Base-by-base conservation (phyloP, 2,797 vertebrate species). In the Melanotaenia nigrans region DNA sequence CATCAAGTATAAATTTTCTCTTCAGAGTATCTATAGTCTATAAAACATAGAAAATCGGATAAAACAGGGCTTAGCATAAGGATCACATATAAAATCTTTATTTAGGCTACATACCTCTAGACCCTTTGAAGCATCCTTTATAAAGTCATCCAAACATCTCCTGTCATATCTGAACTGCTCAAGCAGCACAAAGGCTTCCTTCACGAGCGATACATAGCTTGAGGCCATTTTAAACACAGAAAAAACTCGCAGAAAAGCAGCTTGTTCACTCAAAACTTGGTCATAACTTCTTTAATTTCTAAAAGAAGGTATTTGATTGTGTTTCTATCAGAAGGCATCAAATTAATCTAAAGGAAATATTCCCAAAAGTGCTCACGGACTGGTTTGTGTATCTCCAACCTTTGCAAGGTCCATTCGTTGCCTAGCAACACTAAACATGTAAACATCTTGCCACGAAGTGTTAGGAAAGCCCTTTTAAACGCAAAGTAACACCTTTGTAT, bases 141-240 rank as follows among this genome's bases (percentile, higher is more conserved):
- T 77, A 71, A 96, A 96, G 73, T 92, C 93, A 73, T 96, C 96
- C 53, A 95, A 1, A 59, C 81, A 93, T 78, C 94, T 92, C 83
- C 87, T 92, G 82, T 92, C 84, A 14, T 93, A 86, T 38, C 84
- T 87, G 79, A 96, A 96, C 47, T 84, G 86, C 77, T 95, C 89
- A 70, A 98, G 94, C 18, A 95, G 91, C 36, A 82, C 85, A 28
- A 91, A 71, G 42, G 93, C 93, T 54, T 93, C 82, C 73, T 89
- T 92, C 54, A 96, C 82, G 77, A 96, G 94, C 47, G 90, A 90
- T 64, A 86, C 84, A 4, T 94, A 93, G 83, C 77, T 90, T 73
- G 69, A 51, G 74, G 90, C 75, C 96, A 96, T 97, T 88, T 93
- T 93, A 76, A 14, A 68, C 60, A 42, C 51, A 73, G 4, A 12